A percentile compares a stretch with the other conserved stretches of the same genome.
Conservation (phyloP, 2,113 vertebrate species). For the Hepsetus odoe region DNA sequence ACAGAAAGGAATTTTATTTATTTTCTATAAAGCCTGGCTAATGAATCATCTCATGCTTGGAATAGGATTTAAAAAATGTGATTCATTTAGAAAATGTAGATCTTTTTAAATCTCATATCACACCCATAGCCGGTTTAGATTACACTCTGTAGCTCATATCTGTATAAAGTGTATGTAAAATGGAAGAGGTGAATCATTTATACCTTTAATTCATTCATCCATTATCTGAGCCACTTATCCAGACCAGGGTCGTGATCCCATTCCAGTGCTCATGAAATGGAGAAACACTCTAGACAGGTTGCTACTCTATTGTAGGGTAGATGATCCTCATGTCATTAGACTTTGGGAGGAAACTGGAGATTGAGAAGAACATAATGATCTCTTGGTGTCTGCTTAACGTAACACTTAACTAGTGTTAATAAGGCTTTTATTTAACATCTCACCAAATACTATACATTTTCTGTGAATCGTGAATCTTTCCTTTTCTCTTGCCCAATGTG, state of each 20-base stretch:
- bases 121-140: neutral
- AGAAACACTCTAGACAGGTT: no score
- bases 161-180: no score
- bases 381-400: no score
- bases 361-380: no score
- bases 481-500: slow-evolving; percentile 26
- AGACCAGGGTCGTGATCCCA: no score
- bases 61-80: neutral
- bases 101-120: neutral
- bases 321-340: no score
- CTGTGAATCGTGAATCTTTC: slow-evolving; percentile 3
- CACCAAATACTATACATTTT: neutral
- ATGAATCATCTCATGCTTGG: neutral
- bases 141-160: neutral
- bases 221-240: no score
- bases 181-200: neutral
- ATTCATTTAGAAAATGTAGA: neutral
- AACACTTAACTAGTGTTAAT: no score
- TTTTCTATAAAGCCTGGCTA: neutral
- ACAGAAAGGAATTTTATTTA: neutral
- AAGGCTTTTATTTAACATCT: neutral
- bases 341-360: no score
- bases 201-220: no score
- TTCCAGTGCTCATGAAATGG: no score
- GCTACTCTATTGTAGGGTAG: no score